phyloP scores from a whole-genome alignment of 2,888 invertebrate species.

The Aleiodes alternator region DNA sequence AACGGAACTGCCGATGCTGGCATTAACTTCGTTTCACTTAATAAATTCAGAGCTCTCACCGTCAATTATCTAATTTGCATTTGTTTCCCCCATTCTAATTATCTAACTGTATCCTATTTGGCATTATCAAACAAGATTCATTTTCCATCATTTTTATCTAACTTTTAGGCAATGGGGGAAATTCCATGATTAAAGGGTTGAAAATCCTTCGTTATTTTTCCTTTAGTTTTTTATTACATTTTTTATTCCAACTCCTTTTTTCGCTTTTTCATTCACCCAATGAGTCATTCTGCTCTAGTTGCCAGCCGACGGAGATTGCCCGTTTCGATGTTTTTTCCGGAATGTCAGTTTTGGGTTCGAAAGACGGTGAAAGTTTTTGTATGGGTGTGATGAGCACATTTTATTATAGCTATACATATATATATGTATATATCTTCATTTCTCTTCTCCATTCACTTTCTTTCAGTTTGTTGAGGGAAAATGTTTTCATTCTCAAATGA shows the following conservation, averaged over 20 bases:
- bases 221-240: too few species aligned
- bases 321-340: conserved; percentile 36
- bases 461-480: neutral
- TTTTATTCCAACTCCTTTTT: too few species aligned
- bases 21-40: conserved; percentile 33
- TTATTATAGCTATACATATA: neutral
- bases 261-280: neutral
- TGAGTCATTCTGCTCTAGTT: conserved; percentile 41
- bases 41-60: conserved; percentile 2
- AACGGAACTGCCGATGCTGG: conserved; percentile 30
- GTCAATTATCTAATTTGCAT: conserved; percentile 4
- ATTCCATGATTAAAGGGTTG: too few species aligned
- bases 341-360: conserved; percentile 15
- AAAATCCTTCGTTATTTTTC: too few species aligned
- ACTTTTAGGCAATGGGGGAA: too few species aligned
- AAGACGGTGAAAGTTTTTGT: conserved; percentile 40
- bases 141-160: too few species aligned
- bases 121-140: too few species aligned
- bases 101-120: neutral
- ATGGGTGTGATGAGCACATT: conserved; percentile 16
- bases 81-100: neutral
- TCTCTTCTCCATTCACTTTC: conserved; percentile 4
- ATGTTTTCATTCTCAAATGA: neutral
- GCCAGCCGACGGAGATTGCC: conserved; percentile 4
- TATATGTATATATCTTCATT: neutral